phyloP scores from a whole-genome alignment of 2,113 vertebrate genomes.

The Peromyscus leucopus region DNA sequence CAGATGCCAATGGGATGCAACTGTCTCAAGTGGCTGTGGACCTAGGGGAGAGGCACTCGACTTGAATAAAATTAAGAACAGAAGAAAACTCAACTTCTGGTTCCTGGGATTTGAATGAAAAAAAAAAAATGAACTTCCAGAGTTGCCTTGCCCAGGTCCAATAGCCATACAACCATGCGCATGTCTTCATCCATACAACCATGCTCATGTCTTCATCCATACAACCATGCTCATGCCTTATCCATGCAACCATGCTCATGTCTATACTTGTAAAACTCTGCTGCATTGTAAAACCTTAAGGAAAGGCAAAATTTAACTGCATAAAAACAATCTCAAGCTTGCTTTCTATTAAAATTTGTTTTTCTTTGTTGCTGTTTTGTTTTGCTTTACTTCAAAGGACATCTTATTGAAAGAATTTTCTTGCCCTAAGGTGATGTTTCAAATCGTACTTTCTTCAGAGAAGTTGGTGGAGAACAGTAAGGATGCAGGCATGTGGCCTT shows the following conservation, averaged over 20 bases:
- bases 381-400: slow-evolving; percentile 8
- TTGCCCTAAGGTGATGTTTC: neutral
- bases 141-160: neutral
- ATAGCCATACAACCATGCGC: neutral
- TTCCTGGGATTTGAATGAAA: slow-evolving; percentile 36
- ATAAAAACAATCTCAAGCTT: neutral
- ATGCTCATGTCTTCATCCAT: neutral
- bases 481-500: neutral
- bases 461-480: neutral
- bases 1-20: neutral
- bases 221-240: neutral
- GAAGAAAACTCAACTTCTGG: slow-evolving; percentile 40
- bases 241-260: neutral
- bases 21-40: neutral
- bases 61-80: neutral
- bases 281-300: neutral
- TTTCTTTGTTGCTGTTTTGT: neutral
- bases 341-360: neutral
- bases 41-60: neutral
- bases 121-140: slow-evolving; percentile 30
- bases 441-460: slow-evolving; percentile 27
- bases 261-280: neutral
- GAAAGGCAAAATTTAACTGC: neutral
- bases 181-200: neutral
- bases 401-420: slow-evolving; percentile 13